Evolutionary conservation across 2,797 vertebrate genomes (phyloP), one percentile per base, ranked within the genome.

Genomic region (Sciaenops ocellatus): DNA sequence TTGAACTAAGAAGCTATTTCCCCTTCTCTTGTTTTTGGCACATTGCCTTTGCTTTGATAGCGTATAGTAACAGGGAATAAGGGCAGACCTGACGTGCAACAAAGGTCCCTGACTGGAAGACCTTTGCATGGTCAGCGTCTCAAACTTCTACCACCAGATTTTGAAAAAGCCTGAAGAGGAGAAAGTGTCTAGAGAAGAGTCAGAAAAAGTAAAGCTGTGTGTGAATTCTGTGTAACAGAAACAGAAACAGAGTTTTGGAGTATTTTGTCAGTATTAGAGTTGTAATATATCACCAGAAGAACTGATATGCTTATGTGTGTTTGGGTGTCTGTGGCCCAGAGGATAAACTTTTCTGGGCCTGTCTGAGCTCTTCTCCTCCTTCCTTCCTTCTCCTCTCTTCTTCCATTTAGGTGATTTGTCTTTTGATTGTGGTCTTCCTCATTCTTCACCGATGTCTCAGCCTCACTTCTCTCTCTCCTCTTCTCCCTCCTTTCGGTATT

Each of bases 351-450:
- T 34, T 72, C 41, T 24, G 0, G 50, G 62, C 60, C n/a, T 7
- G 46, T 73, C 34, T 69, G 66, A 69, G 78, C 63, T 44, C 46
- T 8, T 47, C 0, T 57, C 46, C 76, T 41, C 51, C 22, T 42
- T 42, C 5, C 24, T 12, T 51, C 34, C 47, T 34, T 15, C 51
- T 51, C 20, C 20, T 56, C 13, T 34, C 3, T 9, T 46, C 46
- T 18, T 42, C 24, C 30, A 56, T 76, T 61, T 17, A 26, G 61
- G 7, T 50, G n/a, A 78, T 69, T 64, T 72, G 6, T 67, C 73
- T 73, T 78, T 17, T 50, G 55, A 79, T 74, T 67, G 6, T 67
- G 26, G 52, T 50, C n/a, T 64, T 62, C 72, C 30, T 44, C 5
- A 38, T 55, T 73, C 24, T 38, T 72, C 18, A n/a, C 65, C 46